These are phyloP conservation scores for Cydia fagiglandana DNA, from an alignment of 1,140 invertebrate species.

Conservation along the genomic window DNA sequence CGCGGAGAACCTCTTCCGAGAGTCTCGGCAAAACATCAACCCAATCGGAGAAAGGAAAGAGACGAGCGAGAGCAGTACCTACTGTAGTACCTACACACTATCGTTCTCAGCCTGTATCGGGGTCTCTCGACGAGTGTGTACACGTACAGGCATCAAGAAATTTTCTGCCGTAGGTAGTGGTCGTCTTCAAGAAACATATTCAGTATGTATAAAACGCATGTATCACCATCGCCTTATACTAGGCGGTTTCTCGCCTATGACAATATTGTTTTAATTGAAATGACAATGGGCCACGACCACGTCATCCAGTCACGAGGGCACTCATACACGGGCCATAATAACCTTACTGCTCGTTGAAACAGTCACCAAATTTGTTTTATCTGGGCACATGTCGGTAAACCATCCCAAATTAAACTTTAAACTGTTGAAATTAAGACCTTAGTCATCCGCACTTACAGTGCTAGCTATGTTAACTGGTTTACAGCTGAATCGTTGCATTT, in stretches of 20 bases:
- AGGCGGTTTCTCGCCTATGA: neutral
- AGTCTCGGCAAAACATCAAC: too few species aligned
- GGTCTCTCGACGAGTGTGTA: too few species aligned
- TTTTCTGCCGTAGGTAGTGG: too few species aligned
- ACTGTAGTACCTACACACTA: too few species aligned
- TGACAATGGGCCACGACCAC: conserved; percentile 33
- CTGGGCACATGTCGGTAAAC: neutral
- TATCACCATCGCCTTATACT: conserved; percentile 3
- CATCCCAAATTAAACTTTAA: neutral
- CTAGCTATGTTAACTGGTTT: neutral
- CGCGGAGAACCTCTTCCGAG: too few species aligned
- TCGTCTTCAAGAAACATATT: neutral
- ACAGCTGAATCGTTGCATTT: neutral
- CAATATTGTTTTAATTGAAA: conserved; percentile 46
- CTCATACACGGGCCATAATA: neutral
- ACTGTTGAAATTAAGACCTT: neutral
- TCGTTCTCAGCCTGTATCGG: too few species aligned
- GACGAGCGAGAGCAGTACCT: too few species aligned
- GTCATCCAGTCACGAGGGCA: conserved; percentile 1
- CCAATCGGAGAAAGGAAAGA: too few species aligned
- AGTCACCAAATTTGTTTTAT: neutral
- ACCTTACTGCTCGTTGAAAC: neutral
- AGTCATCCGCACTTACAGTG: neutral
- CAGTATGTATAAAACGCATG: neutral
- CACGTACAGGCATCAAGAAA: too few species aligned